Evolutionary conservation across 2,888 invertebrate genomes (phyloP).

Genomic region (Diaprepes abbreviatus): DNA sequence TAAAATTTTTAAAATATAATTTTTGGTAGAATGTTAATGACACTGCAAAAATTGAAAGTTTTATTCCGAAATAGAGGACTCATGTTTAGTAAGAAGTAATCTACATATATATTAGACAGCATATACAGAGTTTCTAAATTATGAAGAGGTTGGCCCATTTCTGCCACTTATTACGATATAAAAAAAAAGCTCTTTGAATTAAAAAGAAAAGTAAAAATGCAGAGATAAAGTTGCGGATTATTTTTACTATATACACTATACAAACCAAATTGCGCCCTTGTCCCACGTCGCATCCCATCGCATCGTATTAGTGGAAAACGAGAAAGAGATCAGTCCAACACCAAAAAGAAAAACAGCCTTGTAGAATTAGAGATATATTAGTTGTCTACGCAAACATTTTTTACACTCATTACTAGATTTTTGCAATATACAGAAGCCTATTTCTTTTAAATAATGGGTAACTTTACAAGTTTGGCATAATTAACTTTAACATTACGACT

Average conservation of each 20-base stretch:
- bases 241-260: conserved; percentile 9
- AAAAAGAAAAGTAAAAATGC: too few relatives aligned
- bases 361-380: conserved; percentile 19
- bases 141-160: too few relatives aligned
- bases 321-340: background rate
- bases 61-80: too few relatives aligned
- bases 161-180: too few relatives aligned
- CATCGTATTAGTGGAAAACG: conserved; percentile 21
- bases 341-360: conserved; percentile 18
- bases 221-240: too few relatives aligned
- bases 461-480: conserved; percentile 13
- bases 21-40: too few relatives aligned
- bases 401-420: conserved; percentile 13
- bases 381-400: conserved; percentile 24
- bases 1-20: too few relatives aligned
- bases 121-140: too few relatives aligned
- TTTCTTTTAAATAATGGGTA: background rate
- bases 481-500: conserved; percentile 6
- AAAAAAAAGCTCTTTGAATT: too few relatives aligned
- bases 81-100: too few relatives aligned
- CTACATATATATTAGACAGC: too few relatives aligned
- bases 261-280: conserved; percentile 18
- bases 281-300: background rate
- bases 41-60: too few relatives aligned
- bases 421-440: conserved; percentile 22